phyloP scores from a whole-genome alignment of 1,140 invertebrate species.

The Procambarus clarkii region DNA sequence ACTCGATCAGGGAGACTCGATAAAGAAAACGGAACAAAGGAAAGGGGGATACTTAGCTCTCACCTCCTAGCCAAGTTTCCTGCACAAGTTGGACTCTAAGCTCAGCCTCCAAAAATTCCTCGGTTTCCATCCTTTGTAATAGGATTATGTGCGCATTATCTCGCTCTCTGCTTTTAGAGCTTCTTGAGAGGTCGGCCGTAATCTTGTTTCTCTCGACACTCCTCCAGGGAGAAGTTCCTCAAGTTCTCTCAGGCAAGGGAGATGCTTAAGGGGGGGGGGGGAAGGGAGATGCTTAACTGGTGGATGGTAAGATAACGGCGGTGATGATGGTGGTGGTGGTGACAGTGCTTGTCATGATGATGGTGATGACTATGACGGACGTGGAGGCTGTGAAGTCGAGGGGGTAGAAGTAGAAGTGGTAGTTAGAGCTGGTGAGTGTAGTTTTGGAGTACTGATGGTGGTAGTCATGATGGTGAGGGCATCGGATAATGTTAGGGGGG shows the following conservation, averaged over 20 bases:
- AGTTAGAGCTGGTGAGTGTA: not conserved
- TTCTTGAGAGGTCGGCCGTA: not conserved
- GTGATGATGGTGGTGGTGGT: not conserved
- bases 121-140: conserved; percentile 4
- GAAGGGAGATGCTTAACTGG: not conserved
- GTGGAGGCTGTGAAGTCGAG: not conserved
- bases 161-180: conserved; percentile 8
- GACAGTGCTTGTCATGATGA: not conserved
- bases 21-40: not conserved
- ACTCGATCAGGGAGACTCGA: not conserved
- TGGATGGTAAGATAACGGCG: not conserved
- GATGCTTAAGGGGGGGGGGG: not conserved
- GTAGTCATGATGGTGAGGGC: no score
- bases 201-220: not conserved
- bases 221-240: not conserved
- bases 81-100: not conserved
- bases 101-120: not conserved
- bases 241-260: not conserved
- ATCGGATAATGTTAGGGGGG: no score
- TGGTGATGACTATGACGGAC: not conserved
- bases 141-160: conserved; percentile 13
- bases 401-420: not conserved
- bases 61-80: not conserved
- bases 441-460: not conserved
- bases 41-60: not conserved